phyloP scores from a whole-genome alignment of 2,888 invertebrate species.

The Drosophila anomelani region DNA sequence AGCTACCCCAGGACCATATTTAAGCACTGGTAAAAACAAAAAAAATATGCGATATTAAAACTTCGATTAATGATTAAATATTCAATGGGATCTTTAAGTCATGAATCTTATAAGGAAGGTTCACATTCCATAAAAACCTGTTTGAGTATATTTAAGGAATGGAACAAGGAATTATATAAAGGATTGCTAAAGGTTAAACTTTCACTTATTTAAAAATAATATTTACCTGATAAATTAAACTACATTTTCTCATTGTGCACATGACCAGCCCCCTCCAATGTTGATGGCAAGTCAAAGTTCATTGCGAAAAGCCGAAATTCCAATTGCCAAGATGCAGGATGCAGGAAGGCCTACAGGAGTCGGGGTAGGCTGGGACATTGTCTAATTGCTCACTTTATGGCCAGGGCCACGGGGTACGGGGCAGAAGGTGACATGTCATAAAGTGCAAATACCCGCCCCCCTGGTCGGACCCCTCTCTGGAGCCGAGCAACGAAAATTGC shows the following conservation, averaged over 20 bases:
- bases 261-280: neutral
- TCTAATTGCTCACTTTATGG: constrained; percentile 76
- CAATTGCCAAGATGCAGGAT: constrained; percentile 70
- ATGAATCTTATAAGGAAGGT: neutral
- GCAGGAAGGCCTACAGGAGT: constrained; percentile 4
- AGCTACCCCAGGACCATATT: constrained; percentile 8
- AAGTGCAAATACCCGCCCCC: constrained; percentile 56
- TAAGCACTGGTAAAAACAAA: constrained; percentile 3
- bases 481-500: constrained; percentile 58
- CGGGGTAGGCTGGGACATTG: constrained; percentile 54
- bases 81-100: neutral
- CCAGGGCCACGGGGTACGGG: neutral
- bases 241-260: constrained; percentile 9
- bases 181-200: neutral
- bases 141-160: too few species aligned
- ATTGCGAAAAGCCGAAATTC: constrained; percentile 72
- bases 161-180: neutral
- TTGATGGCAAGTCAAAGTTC: constrained; percentile 73
- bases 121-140: neutral
- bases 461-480: neutral
- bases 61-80: accelerated
- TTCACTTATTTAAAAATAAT: neutral
- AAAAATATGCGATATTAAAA: too few species aligned
- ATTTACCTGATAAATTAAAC: too few species aligned
- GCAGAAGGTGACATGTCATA: constrained; percentile 57